Evolutionary conservation across 2,888 invertebrate species (phyloP).

Genomic region (Andrena hattorfiana): DNA sequence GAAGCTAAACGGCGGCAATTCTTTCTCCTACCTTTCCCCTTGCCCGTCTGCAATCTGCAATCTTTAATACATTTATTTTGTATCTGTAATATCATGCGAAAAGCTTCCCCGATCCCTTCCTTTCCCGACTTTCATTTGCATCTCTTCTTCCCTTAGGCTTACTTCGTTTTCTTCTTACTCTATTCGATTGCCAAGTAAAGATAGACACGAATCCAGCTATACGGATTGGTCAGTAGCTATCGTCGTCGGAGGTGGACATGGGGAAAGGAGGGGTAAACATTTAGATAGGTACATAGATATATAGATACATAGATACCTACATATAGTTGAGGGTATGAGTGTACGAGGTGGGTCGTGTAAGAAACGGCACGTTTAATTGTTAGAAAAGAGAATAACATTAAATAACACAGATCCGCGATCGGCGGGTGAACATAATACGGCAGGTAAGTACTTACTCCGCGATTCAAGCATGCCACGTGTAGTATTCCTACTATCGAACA

Average conservation of each 20-base stretch:
- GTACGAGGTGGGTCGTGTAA: constrained; percentile 15
- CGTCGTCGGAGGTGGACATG: too few species aligned
- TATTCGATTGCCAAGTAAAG: background rate
- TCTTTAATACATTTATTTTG: too few species aligned
- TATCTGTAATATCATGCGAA: too few species aligned
- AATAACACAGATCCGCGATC: constrained; percentile 76
- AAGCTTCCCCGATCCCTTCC: too few species aligned
- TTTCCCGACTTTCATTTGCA: background rate
- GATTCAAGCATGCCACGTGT: constrained; percentile 57
- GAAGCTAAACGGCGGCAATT: too few species aligned
- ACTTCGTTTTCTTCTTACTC: background rate
- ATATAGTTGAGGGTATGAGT: background rate
- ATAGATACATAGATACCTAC: background rate
- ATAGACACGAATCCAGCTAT: background rate
- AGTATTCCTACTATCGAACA: constrained; percentile 32
- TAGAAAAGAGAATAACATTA: constrained; percentile 72
- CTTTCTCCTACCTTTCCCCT: too few species aligned
- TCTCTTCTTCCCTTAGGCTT: background rate
- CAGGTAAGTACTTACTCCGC: constrained; percentile 40
- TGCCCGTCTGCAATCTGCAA: too few species aligned
- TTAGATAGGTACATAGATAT: background rate
- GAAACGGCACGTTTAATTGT: constrained; percentile 69
- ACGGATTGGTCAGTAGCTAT: background rate
- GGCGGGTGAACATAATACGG: constrained; percentile 81
- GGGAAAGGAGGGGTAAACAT: too few species aligned